phyloP scores from a whole-genome alignment of 2,888 invertebrate genomes.

The Drosophila quinaria region DNA sequence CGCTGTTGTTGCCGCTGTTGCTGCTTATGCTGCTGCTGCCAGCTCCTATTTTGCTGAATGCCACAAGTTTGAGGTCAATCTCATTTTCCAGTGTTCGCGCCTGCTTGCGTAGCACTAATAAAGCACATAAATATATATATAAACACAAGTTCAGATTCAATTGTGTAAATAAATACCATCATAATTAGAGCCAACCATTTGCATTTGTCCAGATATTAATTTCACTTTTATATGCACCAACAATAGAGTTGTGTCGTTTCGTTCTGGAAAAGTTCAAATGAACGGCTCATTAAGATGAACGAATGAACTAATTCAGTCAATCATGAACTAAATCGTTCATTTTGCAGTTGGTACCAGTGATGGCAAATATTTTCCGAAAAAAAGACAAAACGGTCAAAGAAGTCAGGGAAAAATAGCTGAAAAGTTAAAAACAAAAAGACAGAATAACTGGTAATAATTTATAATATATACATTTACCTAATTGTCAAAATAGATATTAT shows the following conservation, averaged over 20 bases:
- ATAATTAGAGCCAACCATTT: conserved; percentile 81
- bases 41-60: conserved; percentile 97
- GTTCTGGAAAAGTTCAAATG: no score
- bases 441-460: no score
- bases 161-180: conserved; percentile 70
- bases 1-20: conserved; percentile 83
- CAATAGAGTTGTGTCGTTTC: conserved; percentile 2
- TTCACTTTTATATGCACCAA: conserved; percentile 36
- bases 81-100: conserved; percentile 98
- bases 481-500: no score
- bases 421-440: no score
- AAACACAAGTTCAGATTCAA: not conserved
- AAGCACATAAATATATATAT: not conserved
- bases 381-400: no score
- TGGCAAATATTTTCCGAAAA: no score
- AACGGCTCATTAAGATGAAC: no score
- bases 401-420: no score
- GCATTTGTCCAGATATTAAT: conserved; percentile 53
- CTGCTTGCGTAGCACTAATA: conserved; percentile 93
- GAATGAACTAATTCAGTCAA: no score
- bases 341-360: no score
- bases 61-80: conserved; percentile 97
- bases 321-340: no score
- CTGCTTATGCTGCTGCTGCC: conserved; percentile 86
- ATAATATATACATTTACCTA: no score